phyloP scores from a whole-genome alignment of 2,113 vertebrate genomes.

The Falco punctatus region DNA sequence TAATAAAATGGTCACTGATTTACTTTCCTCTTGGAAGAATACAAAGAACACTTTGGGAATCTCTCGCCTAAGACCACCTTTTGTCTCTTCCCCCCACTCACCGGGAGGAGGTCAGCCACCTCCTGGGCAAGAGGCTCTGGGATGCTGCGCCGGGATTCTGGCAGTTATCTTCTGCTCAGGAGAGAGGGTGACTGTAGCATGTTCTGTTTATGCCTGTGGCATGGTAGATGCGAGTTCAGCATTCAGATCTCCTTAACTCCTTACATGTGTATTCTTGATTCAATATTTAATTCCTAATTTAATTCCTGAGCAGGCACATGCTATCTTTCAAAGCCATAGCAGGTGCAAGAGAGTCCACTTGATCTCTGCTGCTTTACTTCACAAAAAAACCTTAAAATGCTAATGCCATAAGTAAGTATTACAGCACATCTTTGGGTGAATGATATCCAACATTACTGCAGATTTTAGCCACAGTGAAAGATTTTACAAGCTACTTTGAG shows the following conservation, averaged over 20 bases:
- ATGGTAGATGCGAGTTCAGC: background rate
- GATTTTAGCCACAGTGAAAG: background rate
- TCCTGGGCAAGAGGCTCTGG: background rate
- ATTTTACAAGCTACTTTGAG: slow-evolving; percentile 1
- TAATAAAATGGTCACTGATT: background rate
- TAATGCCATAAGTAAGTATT: background rate
- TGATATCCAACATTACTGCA: background rate
- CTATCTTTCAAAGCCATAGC: background rate
- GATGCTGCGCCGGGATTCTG: background rate
- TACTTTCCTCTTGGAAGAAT: background rate
- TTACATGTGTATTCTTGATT: background rate
- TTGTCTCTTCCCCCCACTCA: background rate
- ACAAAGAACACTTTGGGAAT: background rate
- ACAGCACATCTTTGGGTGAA: background rate
- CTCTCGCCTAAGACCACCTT: background rate
- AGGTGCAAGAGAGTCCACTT: background rate
- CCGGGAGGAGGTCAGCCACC: background rate
- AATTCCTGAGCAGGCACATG: background rate
- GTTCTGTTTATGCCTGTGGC: background rate
- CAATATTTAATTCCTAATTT: background rate
- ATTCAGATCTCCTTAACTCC: background rate
- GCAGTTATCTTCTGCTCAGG: background rate
- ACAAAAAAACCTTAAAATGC: background rate
- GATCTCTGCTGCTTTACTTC: background rate
- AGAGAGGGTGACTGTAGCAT: rapidly evolving